phyloP scores from a whole-genome alignment of 2,888 invertebrate genomes.

The Polylopha cassiicola region DNA sequence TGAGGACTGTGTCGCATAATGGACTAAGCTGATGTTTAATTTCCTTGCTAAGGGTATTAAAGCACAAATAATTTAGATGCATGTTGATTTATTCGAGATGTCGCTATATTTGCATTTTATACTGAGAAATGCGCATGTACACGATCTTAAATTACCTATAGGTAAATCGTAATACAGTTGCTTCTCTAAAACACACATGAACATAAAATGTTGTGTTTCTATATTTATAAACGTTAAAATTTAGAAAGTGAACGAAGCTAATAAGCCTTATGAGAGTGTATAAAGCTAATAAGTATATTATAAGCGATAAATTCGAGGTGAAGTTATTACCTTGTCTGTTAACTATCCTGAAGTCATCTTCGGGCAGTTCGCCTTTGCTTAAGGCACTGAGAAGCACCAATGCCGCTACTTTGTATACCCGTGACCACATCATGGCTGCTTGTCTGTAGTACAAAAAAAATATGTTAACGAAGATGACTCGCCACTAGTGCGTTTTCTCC shows the following conservation, averaged over 20 bases:
- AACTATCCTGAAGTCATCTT: slow-evolving; percentile 74
- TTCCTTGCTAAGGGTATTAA: too few relatives aligned
- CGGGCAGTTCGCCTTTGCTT: slow-evolving; percentile 60
- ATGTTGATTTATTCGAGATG: slow-evolving; percentile 20
- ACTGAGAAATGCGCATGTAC: slow-evolving; percentile 14
- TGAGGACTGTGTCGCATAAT: slow-evolving; percentile 6
- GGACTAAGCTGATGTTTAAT: slow-evolving; percentile 18
- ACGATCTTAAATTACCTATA: too few relatives aligned
- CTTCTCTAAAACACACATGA: slow-evolving; percentile 10
- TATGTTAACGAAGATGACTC: slow-evolving; percentile 7
- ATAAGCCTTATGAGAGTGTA: not conserved
- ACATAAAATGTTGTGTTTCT: slow-evolving; percentile 3
- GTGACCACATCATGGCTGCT: slow-evolving; percentile 40
- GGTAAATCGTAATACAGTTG: slow-evolving; percentile 3
- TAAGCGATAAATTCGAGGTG: slow-evolving; percentile 2
- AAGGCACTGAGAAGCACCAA: slow-evolving; percentile 54
- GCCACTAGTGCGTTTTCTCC: slow-evolving; percentile 12
- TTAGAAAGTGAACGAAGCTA: not conserved
- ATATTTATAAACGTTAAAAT: too few relatives aligned
- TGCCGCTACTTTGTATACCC: slow-evolving; percentile 49
- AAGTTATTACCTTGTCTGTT: slow-evolving; percentile 56
- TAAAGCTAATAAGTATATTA: not conserved
- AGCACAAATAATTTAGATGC: too few relatives aligned
- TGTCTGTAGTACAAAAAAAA: slow-evolving; percentile 39
- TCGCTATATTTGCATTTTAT: slow-evolving; percentile 21